Evolutionary conservation across 2,797 vertebrate genomes (phyloP).

Genomic region (Ceyx erithaca): DNA sequence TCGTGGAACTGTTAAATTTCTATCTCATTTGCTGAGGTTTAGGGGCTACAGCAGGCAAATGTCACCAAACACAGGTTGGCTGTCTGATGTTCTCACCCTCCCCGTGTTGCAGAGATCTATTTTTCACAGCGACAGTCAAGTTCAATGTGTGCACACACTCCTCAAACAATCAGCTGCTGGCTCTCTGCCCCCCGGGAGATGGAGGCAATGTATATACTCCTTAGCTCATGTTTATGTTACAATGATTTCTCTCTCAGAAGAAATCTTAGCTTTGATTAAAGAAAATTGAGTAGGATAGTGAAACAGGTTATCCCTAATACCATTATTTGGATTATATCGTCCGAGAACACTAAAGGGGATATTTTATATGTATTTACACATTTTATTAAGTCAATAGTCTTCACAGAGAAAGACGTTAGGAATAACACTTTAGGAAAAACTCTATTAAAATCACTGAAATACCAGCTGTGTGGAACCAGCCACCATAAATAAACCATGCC

Average conservation of each 20-base stretch:
- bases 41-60: not conserved
- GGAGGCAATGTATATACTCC: not conserved
- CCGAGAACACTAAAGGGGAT: not conserved
- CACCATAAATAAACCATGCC: not conserved
- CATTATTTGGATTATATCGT: not conserved
- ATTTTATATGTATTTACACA: not conserved
- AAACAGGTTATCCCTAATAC: not conserved
- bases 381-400: not conserved
- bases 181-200: not conserved
- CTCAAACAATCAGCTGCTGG: not conserved
- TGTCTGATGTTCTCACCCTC: not conserved
- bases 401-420: not conserved
- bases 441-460: not conserved
- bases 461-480: not conserved
- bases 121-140: not conserved
- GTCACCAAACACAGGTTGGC: not conserved
- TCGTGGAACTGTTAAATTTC: not conserved
- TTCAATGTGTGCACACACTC: not conserved
- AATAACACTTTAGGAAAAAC: accelerated
- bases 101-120: not conserved
- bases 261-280: constrained; percentile 30
- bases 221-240: constrained; percentile 42
- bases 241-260: constrained; percentile 24
- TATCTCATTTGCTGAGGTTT: not conserved
- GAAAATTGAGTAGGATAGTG: not conserved